Evolutionary conservation across 2,113 vertebrate genomes (phyloP).

Genomic region (Scatophagus argus): DNA sequence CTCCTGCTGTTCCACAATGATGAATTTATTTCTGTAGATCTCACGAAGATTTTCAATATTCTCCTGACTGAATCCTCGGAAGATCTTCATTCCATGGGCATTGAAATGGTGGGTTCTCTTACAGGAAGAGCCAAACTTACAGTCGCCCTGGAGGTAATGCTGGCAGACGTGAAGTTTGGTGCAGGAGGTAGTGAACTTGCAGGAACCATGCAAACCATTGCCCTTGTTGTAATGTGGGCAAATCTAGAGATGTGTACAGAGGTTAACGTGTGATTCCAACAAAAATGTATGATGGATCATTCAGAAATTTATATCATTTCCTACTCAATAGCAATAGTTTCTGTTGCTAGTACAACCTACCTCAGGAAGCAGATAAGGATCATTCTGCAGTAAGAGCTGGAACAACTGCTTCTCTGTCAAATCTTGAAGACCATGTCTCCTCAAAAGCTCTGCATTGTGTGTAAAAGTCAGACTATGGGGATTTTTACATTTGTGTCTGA

Average conservation of each 20-base stretch:
- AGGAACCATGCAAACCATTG: too few relatives aligned
- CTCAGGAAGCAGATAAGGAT: slow-evolving; percentile 82
- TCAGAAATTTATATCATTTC: neutral
- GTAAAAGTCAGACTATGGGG: slow-evolving; percentile 62
- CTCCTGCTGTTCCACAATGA: slow-evolving; percentile 56
- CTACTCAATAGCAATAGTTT: neutral
- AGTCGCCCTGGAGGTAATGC: slow-evolving; percentile 79
- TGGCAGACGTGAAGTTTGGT: slow-evolving; percentile 82
- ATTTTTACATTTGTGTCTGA: slow-evolving; percentile 80
- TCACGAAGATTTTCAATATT: slow-evolving; percentile 57
- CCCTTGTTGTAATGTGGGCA: slow-evolving; percentile 85
- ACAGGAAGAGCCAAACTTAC: slow-evolving; percentile 76
- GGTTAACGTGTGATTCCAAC: neutral
- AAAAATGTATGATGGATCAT: neutral
- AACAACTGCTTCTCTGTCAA: slow-evolving; percentile 78
- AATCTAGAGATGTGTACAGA: slow-evolving; percentile 64
- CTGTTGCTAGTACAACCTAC: slow-evolving; percentile 45
- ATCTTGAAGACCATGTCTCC: slow-evolving; percentile 36
- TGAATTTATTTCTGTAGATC: slow-evolving; percentile 80
- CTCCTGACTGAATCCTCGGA: slow-evolving; percentile 70
- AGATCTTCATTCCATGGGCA: slow-evolving; percentile 27
- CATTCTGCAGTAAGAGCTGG: slow-evolving; percentile 84
- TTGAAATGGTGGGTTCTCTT: slow-evolving; percentile 74
- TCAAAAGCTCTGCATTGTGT: slow-evolving; percentile 69
- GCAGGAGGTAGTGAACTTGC: slow-evolving; percentile 72